Conservation (phyloP, 2,888 invertebrate genomes). For the Drosophila buzzatii region DNA sequence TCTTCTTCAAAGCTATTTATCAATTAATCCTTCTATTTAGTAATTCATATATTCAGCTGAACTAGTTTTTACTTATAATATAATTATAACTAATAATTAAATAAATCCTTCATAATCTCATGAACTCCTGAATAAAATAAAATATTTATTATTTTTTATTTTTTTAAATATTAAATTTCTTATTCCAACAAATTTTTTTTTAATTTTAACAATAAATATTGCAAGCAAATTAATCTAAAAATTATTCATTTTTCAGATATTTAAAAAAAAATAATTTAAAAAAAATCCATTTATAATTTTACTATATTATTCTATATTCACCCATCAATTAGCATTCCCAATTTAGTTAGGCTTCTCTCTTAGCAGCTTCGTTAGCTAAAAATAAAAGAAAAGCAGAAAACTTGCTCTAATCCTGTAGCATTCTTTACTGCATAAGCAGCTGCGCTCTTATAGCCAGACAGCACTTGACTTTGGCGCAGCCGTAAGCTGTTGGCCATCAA, state of each 20-base stretch:
- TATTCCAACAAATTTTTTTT: too few species aligned
- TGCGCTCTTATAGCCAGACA: constrained; percentile 34
- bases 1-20: not conserved
- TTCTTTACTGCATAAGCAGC: constrained; percentile 19
- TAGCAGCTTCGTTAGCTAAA: not conserved
- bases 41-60: too few species aligned
- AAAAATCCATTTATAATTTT: not conserved
- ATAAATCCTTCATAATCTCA: too few species aligned
- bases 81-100: too few species aligned
- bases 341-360: not conserved
- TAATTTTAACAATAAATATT: not conserved
- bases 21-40: too few species aligned
- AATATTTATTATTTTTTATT: too few species aligned
- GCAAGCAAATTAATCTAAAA: not conserved
- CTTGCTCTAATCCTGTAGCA: not conserved
- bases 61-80: too few species aligned
- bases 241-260: not conserved
- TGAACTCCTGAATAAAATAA: too few species aligned
- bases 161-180: too few species aligned
- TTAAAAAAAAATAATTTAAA: not conserved
- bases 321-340: not conserved
- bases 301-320: too few species aligned
- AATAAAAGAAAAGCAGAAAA: not conserved
- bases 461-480: constrained; percentile 44
- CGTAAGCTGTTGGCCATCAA: constrained; percentile 43